Evolutionary conservation across 2,113 vertebrate species (phyloP).

Genomic region (Labeo catla): DNA sequence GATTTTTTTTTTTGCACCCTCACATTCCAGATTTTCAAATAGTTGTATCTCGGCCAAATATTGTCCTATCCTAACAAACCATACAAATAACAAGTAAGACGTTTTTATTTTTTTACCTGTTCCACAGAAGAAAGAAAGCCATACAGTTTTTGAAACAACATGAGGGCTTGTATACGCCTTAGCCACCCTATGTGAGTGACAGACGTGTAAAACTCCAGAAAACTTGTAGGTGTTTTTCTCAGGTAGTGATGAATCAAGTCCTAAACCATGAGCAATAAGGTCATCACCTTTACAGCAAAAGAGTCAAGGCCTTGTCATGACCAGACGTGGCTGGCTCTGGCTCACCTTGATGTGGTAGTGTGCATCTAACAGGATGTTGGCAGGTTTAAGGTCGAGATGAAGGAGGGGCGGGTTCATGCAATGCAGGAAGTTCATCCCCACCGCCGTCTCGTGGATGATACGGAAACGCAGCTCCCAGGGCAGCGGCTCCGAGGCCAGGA

Average conservation of each 20-base stretch:
- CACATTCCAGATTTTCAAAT: no score
- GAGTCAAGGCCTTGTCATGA: background rate
- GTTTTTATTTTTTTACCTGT: background rate
- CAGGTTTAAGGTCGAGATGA: slow-evolving; percentile 96
- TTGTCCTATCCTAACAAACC: no score
- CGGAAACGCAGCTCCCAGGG: slow-evolving; percentile 96
- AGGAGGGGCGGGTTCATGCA: slow-evolving; percentile 95
- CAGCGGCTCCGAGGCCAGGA: slow-evolving; percentile 86
- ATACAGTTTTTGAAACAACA: background rate
- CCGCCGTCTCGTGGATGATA: slow-evolving; percentile 92
- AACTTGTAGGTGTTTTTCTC: background rate
- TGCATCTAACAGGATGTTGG: slow-evolving; percentile 95
- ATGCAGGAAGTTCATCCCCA: slow-evolving; percentile 99
- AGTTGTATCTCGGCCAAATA: no score
- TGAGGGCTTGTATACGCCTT: no score
- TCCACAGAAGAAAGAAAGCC: background rate
- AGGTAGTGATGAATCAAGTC: background rate
- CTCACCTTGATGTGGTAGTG: slow-evolving; percentile 96
- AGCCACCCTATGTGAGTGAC: no score
- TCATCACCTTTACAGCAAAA: background rate
- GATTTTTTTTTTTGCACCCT: no score
- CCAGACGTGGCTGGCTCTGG: background rate
- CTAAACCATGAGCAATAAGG: background rate
- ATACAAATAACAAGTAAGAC: no score
- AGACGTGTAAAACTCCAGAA: background rate